Evolutionary conservation across 2,888 invertebrate species (phyloP).

Genomic region (Choristoneura rosaceana): DNA sequence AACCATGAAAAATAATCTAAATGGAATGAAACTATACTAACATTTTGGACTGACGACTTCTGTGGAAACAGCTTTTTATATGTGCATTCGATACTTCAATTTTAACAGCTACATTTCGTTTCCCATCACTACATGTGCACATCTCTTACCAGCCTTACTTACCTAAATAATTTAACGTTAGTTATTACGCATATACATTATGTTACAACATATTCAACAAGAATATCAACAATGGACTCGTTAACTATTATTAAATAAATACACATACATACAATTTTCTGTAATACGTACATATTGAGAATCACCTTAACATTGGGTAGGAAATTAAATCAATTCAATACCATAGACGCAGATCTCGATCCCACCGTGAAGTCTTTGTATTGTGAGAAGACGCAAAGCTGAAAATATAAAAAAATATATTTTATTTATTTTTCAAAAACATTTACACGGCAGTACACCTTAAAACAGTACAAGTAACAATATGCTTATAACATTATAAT

Average conservation of each 20-base stretch:
- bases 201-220: constrained; percentile 83
- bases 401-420: constrained; percentile 65
- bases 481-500: too few relatives aligned
- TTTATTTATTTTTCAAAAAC: too few relatives aligned
- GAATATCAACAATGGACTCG: constrained; percentile 85
- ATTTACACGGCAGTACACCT: too few relatives aligned
- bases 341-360: constrained; percentile 90
- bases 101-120: constrained; percentile 30
- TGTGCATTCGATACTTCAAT: constrained; percentile 21
- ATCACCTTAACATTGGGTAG: constrained; percentile 27
- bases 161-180: constrained; percentile 53
- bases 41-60: neutral
- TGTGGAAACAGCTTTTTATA: constrained; percentile 23
- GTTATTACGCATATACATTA: constrained; percentile 63
- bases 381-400: constrained; percentile 97
- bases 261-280: constrained; percentile 52
- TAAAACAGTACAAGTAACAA: too few relatives aligned
- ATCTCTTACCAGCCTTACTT: constrained; percentile 3
- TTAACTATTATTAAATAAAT: constrained; percentile 77
- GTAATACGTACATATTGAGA: constrained; percentile 39
- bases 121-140: constrained; percentile 24
- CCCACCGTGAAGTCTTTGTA: constrained; percentile 97
- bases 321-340: constrained; percentile 79
- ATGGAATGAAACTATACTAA: constrained; percentile 9
- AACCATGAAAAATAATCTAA: neutral